Base-by-base conservation (phyloP, 2,888 invertebrate genomes). In the Embidobia sp. region DNA sequence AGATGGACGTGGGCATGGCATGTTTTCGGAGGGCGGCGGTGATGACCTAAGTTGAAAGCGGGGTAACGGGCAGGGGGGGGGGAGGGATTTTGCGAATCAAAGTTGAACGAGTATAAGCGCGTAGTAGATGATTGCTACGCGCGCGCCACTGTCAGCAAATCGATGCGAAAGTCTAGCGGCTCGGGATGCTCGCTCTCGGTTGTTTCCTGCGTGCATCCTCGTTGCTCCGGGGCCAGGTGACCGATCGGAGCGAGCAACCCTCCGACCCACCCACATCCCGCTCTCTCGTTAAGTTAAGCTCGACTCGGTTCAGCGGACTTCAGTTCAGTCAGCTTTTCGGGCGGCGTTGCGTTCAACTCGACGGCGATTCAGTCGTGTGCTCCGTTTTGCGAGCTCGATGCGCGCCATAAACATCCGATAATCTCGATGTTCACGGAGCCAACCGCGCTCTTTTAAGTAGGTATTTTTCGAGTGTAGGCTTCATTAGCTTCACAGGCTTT, bases 291-390 rank as follows among this genome's bases (percentile, higher is more conserved):
- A 78, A 76, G 78, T 78, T 74, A 72, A 79, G 75, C 78, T 77
- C 61, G 82, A 81, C 79, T 82, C 82, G 84, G 84, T 86, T 86
- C 86, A 86, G 85, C 80, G 80, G 85, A 85, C 84, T 84, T 84
- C 84, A 83, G 86, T 86, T 86, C 85, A 85, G 86, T 86, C 80
- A 83, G 82, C 82, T 82, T 84, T 82, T 83, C 83, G 84, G 82
- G 78, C 83, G 82, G 81, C 80, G 80, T 76, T 80, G 81, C 80
- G 79, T 81, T 81, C 82, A 83, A 80, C 79, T 64, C 79, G 70
- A 55, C 78, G 33, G 48, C 59, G 53, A 11, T 79, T 79, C 79
- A 61, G 66, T 61, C 46, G 63, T 46, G 66, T 31, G 6, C 63
- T 72, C 33, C 37, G 49, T 6, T 22, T 8, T 55, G 55, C 66